A percentile compares a stretch with the other conserved stretches of the same genome.
Conservation (phyloP, 2,797 vertebrate genomes). For the Florisuga fusca region DNA sequence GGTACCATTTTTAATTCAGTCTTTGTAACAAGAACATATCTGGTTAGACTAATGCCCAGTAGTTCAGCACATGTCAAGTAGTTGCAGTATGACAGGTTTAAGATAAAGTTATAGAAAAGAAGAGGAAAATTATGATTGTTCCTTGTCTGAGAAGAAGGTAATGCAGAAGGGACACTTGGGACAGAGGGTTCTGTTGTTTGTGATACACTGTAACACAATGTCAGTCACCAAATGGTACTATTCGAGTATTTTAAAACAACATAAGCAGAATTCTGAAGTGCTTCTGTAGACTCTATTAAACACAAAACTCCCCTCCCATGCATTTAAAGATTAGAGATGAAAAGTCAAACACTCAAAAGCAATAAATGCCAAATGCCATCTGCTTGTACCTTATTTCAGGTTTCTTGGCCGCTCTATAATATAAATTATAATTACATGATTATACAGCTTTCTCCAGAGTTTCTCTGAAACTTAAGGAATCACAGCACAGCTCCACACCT, state of each 20-base stretch:
- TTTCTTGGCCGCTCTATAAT: not conserved
- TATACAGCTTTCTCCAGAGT: not conserved
- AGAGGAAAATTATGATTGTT: not conserved
- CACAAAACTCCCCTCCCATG: not conserved
- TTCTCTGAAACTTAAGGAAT: not conserved
- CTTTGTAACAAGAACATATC: not conserved
- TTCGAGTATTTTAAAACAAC: not conserved
- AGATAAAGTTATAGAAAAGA: not conserved
- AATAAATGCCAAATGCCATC: not conserved
- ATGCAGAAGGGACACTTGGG: not conserved
- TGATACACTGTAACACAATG: not conserved
- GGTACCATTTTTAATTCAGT: not conserved
- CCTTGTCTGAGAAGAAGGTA: not conserved
- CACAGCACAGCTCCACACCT: not conserved
- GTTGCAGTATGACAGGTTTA: not conserved
- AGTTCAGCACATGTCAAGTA: not conserved
- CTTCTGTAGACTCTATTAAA: not conserved
- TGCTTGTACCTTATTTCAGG: not conserved
- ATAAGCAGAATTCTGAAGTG: not conserved
- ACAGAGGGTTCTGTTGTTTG: not conserved
- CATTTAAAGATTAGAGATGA: not conserved
- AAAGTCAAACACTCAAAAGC: not conserved
- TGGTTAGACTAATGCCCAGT: not conserved
- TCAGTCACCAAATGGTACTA: not conserved
- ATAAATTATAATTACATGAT: not conserved